Evolutionary conservation across 2,797 vertebrate genomes (phyloP).

Genomic region (Antrozous pallidus): DNA sequence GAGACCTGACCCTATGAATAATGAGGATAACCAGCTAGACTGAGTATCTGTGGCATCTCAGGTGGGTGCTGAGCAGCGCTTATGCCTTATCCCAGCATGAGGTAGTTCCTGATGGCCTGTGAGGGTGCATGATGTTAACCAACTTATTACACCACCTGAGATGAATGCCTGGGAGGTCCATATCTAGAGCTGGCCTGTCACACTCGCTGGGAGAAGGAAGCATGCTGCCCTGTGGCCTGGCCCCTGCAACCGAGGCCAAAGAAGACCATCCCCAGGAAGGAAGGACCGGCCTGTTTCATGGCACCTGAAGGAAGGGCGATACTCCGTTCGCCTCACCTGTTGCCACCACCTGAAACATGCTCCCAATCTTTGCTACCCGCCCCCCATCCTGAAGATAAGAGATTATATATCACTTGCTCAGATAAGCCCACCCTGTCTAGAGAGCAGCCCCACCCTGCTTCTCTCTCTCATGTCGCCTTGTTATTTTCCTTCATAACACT

Average conservation of each 20-base stretch:
- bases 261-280: background rate
- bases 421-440: background rate
- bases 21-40: background rate
- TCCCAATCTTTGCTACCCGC: background rate
- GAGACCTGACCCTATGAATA: background rate
- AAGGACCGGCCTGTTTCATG: background rate
- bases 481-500: background rate
- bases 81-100: background rate
- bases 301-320: background rate
- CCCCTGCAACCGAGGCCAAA: background rate
- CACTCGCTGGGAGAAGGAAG: background rate
- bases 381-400: background rate
- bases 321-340: background rate
- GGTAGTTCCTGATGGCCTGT: background rate
- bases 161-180: background rate
- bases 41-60: background rate
- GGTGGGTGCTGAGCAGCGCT: rapidly evolving
- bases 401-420: background rate
- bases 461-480: background rate
- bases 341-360: background rate
- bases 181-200: background rate
- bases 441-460: background rate
- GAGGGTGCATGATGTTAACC: background rate
- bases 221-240: background rate
- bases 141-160: no score